Conservation (phyloP, 2,888 invertebrate species). For the Himalopsyche tibetana region DNA sequence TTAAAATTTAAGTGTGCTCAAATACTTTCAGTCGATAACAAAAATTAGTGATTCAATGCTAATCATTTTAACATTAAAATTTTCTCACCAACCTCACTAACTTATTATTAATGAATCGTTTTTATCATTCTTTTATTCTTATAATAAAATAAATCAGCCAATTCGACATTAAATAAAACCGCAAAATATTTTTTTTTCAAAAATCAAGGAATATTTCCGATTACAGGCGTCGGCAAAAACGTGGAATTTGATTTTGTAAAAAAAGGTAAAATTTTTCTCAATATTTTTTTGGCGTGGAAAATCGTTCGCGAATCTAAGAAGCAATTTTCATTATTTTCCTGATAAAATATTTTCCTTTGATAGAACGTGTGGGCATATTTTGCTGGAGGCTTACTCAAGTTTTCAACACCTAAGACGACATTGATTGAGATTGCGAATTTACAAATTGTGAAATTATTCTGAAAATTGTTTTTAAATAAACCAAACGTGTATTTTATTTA, state of each 20-base stretch:
- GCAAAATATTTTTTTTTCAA: background rate
- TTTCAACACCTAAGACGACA: constrained; percentile 10
- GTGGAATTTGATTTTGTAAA: constrained; percentile 5
- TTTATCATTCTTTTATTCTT: too few species aligned
- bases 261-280: background rate
- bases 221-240: background rate
- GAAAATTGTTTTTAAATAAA: background rate
- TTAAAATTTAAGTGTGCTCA: too few species aligned
- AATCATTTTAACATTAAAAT: too few species aligned
- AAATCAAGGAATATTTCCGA: constrained; percentile 15
- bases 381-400: background rate
- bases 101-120: too few species aligned
- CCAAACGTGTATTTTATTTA: too few species aligned
- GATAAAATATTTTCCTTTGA: constrained; percentile 29
- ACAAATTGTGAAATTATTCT: constrained; percentile 24
- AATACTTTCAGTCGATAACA: too few species aligned
- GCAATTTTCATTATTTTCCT: constrained; percentile 30
- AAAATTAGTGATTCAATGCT: too few species aligned
- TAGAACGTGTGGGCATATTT: constrained; percentile 34
- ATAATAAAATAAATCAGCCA: too few species aligned
- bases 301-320: constrained; percentile 23
- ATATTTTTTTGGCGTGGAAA: constrained; percentile 18
- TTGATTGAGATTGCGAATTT: constrained; percentile 3
- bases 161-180: too few species aligned
- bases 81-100: too few species aligned